Conservation (phyloP, 2,888 invertebrate species). For the Salpingus planirostris region DNA sequence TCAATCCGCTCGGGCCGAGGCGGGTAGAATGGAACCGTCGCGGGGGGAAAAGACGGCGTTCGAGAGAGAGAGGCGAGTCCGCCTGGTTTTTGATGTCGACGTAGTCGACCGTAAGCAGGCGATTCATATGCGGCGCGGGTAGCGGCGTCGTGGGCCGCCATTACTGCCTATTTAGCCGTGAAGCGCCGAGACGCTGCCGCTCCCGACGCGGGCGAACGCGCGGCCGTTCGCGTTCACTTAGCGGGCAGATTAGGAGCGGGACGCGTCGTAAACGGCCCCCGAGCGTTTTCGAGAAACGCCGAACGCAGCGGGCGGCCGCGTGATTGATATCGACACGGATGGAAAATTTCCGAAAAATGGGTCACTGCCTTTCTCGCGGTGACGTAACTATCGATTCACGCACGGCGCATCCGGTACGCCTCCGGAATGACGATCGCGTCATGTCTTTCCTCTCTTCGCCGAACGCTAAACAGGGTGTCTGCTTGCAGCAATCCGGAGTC, state of each 20-base stretch:
- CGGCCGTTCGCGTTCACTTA: constrained; percentile 22
- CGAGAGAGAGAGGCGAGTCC: constrained; percentile 9
- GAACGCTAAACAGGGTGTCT: too few species aligned
- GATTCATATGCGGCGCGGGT: constrained; percentile 28
- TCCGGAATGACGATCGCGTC: constrained; percentile 17
- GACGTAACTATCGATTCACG: too few species aligned
- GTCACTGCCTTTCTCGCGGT: too few species aligned
- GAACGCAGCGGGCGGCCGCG: too few species aligned
- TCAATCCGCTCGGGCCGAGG: constrained; percentile 8
- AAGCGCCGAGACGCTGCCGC: constrained; percentile 24
- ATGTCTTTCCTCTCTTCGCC: too few species aligned
- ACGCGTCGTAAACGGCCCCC: too few species aligned
- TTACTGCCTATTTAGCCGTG: constrained; percentile 33
- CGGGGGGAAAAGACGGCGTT: too few species aligned
- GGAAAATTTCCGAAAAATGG: too few species aligned
- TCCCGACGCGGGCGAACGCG: constrained; percentile 20
- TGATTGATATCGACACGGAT: too few species aligned
- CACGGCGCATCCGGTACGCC: constrained; percentile 21
- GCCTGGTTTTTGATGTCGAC: constrained; percentile 16
- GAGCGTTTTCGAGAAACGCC: too few species aligned
- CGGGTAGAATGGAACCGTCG: too few species aligned
- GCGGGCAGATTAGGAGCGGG: constrained; percentile 18
- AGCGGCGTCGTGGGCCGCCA: constrained; percentile 26
- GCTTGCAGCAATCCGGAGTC: too few species aligned
- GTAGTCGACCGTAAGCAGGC: constrained; percentile 24